Base-by-base conservation (phyloP, 2,113 vertebrate genomes). In the Albula glossodonta region DNA sequence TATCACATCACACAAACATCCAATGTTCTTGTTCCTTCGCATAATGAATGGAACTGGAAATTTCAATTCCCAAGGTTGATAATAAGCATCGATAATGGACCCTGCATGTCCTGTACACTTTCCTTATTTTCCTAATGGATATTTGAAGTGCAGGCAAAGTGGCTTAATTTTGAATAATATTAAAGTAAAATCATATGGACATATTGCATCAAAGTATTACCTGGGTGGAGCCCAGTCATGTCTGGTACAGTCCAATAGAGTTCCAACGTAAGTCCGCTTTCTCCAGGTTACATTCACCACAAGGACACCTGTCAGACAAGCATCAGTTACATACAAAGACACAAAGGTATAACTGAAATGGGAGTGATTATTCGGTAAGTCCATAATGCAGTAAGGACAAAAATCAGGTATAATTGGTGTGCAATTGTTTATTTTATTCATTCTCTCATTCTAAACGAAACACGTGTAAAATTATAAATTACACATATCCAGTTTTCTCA, bases 221-320 rank as follows among this genome's bases (percentile, higher is more conserved):
- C 98, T 97, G 80, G 98, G 98, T 89, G 98, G 98, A 86, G 98
- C 98, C 98, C 98, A 99, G 95, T 99, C 97, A 78, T 99, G 98
- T 88, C 99, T 99, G 91, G 98, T 99, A 91, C 98, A 99, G 94
- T 99, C 98, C 87, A 99, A 82, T 60, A 99, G 94, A 0, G 98
- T 99, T 88, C 98, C 98, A 83, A 99, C 98, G 0, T 99, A 99
- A 19, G 98, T 99, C 87, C 99, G 98, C 93, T 99, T 99, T 91
- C 98, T 96, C 98, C 98, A 99, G 0, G 98, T 99, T 90, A 99
- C 98, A 53, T 99, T 99, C 93, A 99, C 98, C 92, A 99, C 98
- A 88, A 99, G 94, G 86, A 99, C 98, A 95, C 98, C 98, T 99
- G 95, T 51, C 91, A 86, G 51, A 12, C 41, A 70, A 50, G 63